Conservation (phyloP, 2,888 invertebrate genomes). For the Drosophila atripex region DNA sequence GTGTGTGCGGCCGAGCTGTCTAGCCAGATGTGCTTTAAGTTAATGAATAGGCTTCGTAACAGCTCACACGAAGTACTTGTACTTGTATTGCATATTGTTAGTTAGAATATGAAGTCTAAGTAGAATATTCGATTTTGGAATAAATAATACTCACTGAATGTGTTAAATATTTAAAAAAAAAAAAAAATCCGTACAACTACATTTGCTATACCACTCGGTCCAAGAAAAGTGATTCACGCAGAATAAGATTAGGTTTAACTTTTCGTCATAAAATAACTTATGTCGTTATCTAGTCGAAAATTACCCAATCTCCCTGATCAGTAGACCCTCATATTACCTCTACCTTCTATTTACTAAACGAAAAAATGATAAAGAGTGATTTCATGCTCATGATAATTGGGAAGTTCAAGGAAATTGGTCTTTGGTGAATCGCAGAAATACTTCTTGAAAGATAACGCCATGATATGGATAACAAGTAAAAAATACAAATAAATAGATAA, state of each 20-base stretch:
- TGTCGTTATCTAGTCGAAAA: not conserved
- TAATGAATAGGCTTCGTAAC: slow-evolving; percentile 19
- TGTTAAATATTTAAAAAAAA: not conserved
- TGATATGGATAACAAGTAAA: not conserved
- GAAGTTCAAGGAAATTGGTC: slow-evolving; percentile 21
- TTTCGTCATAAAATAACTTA: not conserved
- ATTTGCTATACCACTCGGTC: slow-evolving; percentile 3
- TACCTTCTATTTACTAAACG: not conserved
- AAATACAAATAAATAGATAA: not conserved
- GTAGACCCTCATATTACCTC: not conserved
- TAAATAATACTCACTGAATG: too few relatives aligned
- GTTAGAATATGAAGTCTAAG: too few relatives aligned
- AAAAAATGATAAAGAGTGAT: slow-evolving; percentile 10
- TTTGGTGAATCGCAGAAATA: not conserved
- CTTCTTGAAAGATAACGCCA: slow-evolving; percentile 11
- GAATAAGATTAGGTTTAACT: slow-evolving; percentile 7
- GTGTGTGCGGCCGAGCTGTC: slow-evolving; percentile 9
- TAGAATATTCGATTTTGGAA: too few relatives aligned
- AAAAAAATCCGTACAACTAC: too few relatives aligned
- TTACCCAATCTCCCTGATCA: not conserved
- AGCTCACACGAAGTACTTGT: not conserved
- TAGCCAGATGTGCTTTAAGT: slow-evolving; percentile 12
- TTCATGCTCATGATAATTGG: slow-evolving; percentile 12
- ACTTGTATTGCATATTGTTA: slow-evolving; percentile 1
- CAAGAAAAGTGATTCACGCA: slow-evolving; percentile 19